These are phyloP conservation scores for Pycnonotus jocosus DNA, from an alignment of 2,113 vertebrate genomes.

Conservation along the genomic window DNA sequence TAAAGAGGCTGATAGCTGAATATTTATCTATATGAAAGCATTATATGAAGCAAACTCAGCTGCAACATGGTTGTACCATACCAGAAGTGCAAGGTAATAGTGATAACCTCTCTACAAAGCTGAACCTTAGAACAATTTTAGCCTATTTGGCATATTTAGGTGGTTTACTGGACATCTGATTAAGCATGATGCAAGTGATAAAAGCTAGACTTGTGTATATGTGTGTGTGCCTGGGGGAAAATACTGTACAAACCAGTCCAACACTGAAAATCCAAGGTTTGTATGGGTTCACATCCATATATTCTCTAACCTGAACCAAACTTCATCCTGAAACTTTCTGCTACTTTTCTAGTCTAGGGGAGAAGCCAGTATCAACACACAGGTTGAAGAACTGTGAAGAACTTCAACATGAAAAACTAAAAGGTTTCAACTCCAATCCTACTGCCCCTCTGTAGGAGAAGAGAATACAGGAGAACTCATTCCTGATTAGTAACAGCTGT, in stretches of 20 bases:
- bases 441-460: background rate
- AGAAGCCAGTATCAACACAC: background rate
- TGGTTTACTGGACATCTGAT: background rate
- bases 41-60: background rate
- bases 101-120: background rate
- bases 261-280: background rate
- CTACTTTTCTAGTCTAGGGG: background rate
- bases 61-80: background rate
- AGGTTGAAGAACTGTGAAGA: background rate
- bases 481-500: background rate
- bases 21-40: background rate
- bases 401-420: background rate
- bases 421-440: background rate
- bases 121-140: background rate
- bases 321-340: background rate
- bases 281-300: background rate
- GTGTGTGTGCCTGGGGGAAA: background rate
- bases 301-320: background rate
- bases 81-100: background rate
- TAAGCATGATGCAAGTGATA: fast-evolving
- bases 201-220: background rate
- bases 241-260: background rate
- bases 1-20: background rate
- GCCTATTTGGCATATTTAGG: background rate
- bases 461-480: background rate